These are phyloP conservation scores for Eupithecia centaureata DNA, from an alignment of 2,888 invertebrate species.

Conservation along the genomic window DNA sequence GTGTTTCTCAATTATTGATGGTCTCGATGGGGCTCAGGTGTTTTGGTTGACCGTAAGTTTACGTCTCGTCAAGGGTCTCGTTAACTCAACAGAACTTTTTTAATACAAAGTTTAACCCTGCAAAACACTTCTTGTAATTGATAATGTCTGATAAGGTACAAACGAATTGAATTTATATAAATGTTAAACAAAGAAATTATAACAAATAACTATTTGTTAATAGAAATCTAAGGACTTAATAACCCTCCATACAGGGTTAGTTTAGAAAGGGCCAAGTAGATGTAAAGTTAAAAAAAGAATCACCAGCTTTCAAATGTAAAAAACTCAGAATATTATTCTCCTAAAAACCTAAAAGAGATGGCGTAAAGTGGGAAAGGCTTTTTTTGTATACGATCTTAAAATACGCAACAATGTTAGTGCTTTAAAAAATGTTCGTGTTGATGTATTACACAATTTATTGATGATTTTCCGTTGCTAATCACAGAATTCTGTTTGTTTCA, in stretches of 20 bases:
- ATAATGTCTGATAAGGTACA: no score
- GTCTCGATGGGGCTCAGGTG: not conserved
- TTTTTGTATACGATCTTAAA: no score
- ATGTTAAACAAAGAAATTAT: no score
- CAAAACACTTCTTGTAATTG: no score
- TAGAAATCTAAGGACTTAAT: no score
- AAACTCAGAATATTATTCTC: no score
- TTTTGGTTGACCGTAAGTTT: not conserved
- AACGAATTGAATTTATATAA: no score
- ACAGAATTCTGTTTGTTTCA: conserved; percentile 35
- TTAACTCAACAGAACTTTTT: not conserved
- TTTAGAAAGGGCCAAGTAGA: not conserved
- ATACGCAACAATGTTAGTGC: not conserved
- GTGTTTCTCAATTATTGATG: not conserved
- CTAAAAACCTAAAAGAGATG: not conserved
- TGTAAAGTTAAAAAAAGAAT: not conserved
- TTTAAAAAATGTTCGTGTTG: not conserved
- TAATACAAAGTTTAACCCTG: no score
- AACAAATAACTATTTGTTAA: no score
- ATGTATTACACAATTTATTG: conserved; percentile 1
- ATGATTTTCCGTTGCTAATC: conserved; percentile 6
- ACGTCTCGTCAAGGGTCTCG: not conserved
- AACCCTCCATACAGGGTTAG: no score
- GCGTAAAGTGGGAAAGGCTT: not conserved
- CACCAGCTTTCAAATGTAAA: no score